Evolutionary conservation across 2,888 invertebrate species (phyloP).

Genomic region (Hedychridium roseum): DNA sequence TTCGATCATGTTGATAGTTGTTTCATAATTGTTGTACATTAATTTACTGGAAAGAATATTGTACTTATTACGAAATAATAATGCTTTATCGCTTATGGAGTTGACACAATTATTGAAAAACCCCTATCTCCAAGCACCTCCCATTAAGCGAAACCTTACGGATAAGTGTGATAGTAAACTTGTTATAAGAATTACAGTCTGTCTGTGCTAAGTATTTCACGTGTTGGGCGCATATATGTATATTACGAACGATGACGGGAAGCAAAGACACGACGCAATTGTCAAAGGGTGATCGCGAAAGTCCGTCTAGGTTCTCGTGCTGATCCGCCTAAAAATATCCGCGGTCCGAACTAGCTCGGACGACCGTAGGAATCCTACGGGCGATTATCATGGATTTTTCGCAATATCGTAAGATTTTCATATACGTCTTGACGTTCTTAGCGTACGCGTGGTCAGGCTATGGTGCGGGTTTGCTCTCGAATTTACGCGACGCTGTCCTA

Average conservation of each 20-base stretch:
- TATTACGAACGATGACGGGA: not conserved
- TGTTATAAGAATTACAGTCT: not conserved
- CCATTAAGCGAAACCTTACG: not conserved
- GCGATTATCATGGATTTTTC: slow-evolving; percentile 74
- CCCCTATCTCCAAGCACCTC: not conserved
- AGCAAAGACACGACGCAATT: not conserved
- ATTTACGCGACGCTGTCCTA: slow-evolving; percentile 81
- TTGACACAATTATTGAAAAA: not conserved
- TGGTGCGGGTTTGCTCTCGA: slow-evolving; percentile 77
- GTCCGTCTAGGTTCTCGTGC: slow-evolving; percentile 8
- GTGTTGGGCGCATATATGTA: not conserved
- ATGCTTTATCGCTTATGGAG: not conserved
- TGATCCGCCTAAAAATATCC: slow-evolving; percentile 45
- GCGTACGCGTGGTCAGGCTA: slow-evolving; percentile 84
- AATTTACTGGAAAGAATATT: not conserved
- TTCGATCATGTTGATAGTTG: not conserved
- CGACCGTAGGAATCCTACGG: slow-evolving; percentile 5
- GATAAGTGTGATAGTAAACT: not conserved
- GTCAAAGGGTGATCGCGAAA: slow-evolving; percentile 21
- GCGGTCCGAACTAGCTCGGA: not conserved
- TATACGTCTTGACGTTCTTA: slow-evolving; percentile 78
- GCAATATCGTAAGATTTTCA: slow-evolving; percentile 74
- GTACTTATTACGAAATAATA: not conserved
- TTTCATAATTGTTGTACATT: not conserved
- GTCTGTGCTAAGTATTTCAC: not conserved